Evolutionary conservation across 2,113 vertebrate species (phyloP), one percentile per base, ranked within the genome.

Genomic region (Halichoeres trimaculatus): DNA sequence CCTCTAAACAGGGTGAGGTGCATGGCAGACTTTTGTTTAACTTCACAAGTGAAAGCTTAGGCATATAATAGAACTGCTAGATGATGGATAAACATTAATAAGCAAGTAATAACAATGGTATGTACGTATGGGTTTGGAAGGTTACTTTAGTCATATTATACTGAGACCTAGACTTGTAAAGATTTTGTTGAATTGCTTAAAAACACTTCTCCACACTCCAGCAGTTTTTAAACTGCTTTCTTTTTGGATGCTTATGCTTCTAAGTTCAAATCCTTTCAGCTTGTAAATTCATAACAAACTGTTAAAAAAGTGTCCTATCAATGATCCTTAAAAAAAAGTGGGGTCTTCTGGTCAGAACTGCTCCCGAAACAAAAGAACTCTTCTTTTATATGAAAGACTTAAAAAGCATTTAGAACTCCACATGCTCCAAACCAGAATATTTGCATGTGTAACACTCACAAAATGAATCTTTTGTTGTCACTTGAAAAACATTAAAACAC

Each of bases 21-120:
- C 70, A 58, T 41, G 41, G 58, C 71, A 80, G 52, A 65, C 65
- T 79, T 85, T 84, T 61, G 73, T 87, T 78, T 78, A 41, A 74
- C 70, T 76, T 58, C 50, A 76, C 54, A 57, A 70, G 47, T 41
- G 58, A 40, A 76, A 76, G 55, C 38, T 57, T 52, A 55, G 69
- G 54, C 47, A 51, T 34, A 63, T 24, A 53, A 62, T 57, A 48
- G 76, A 51, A 50, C 35, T 36, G 52, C 13, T 60, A 41, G 24
- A 75, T 65, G 70, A 74, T 82, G 7, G 61, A 76, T 75, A 79
- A 80, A 50, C 40, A 71, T 76, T 20, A 65, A 26, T 63, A 41
- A 56, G 50, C 50, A 36, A 56, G 12, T 63, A 36, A 75, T 24
- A 61, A 38, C 54, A 34, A 24, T 1, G 1, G 50, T 66, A 43